phyloP scores from a whole-genome alignment of 2,113 vertebrate species.

The Neofelis nebulosa region DNA sequence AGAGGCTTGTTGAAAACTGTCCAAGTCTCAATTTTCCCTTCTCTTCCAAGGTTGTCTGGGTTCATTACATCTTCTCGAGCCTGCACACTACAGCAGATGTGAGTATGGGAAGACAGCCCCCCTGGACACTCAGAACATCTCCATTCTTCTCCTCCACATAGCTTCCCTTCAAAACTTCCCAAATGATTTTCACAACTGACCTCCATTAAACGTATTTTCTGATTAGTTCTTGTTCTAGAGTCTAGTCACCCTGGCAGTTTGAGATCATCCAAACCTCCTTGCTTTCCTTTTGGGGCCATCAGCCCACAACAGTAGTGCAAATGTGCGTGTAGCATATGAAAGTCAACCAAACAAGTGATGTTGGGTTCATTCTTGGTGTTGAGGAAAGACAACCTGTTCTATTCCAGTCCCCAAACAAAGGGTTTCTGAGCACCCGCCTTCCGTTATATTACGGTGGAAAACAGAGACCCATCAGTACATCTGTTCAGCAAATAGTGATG shows the following conservation, averaged over 20 bases:
- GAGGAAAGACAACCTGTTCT: neutral
- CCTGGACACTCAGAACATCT: neutral
- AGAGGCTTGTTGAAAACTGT: neutral
- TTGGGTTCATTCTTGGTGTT: neutral
- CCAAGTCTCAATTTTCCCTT: neutral
- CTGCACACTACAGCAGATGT: neutral
- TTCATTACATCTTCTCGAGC: neutral
- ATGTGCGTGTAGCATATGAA: neutral
- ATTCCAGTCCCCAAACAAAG: neutral
- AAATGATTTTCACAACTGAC: neutral
- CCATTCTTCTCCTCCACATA: neutral
- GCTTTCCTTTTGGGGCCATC: neutral
- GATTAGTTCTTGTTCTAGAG: neutral
- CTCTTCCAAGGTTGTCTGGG: neutral
- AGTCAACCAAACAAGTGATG: neutral
- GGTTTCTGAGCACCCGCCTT: neutral
- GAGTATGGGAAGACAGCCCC: too few species aligned
- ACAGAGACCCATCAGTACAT: neutral
- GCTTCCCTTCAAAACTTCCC: neutral
- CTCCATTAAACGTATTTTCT: neutral
- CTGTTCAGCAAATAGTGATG: rapidly evolving
- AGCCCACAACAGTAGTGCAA: neutral
- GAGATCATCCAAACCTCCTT: neutral
- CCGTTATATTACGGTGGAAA: neutral
- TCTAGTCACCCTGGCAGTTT: neutral